Conservation (phyloP, 2,113 vertebrate genomes). For the Dasyornis broadbenti region DNA sequence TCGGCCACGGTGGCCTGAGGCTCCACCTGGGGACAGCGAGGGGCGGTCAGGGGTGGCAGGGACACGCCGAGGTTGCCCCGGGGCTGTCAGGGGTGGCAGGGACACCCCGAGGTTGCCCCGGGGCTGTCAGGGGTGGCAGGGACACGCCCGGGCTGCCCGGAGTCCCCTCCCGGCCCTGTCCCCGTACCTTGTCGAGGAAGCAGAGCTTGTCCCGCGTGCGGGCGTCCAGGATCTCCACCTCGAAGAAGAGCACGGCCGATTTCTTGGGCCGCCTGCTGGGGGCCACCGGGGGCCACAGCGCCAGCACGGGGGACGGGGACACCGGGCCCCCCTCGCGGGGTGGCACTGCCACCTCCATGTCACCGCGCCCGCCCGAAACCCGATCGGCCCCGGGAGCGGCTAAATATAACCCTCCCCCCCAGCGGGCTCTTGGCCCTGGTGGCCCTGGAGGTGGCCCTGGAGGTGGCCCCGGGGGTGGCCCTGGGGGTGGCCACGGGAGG, state of each 20-base stretch:
- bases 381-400: background rate
- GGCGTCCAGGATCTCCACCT: slow-evolving; percentile 97
- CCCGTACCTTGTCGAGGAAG: slow-evolving; percentile 90
- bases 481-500: background rate
- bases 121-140: background rate
- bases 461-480: background rate
- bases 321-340: background rate
- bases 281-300: background rate
- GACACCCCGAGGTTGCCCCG: no score
- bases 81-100: background rate
- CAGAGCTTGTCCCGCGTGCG: slow-evolving; percentile 94
- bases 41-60: background rate
- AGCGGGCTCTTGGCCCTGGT: background rate
- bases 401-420: background rate
- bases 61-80: no score
- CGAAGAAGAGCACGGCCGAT: slow-evolving; percentile 87
- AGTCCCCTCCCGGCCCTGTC: background rate
- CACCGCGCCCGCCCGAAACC: background rate
- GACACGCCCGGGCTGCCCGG: background rate
- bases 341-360: background rate
- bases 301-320: background rate
- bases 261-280: slow-evolving; percentile 83
- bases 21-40: slow-evolving; percentile 79
- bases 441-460: background rate
- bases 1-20: slow-evolving; percentile 90